These are phyloP conservation scores for Pitta sordida DNA, from an alignment of 2,113 vertebrate species.

Conservation along the genomic window DNA sequence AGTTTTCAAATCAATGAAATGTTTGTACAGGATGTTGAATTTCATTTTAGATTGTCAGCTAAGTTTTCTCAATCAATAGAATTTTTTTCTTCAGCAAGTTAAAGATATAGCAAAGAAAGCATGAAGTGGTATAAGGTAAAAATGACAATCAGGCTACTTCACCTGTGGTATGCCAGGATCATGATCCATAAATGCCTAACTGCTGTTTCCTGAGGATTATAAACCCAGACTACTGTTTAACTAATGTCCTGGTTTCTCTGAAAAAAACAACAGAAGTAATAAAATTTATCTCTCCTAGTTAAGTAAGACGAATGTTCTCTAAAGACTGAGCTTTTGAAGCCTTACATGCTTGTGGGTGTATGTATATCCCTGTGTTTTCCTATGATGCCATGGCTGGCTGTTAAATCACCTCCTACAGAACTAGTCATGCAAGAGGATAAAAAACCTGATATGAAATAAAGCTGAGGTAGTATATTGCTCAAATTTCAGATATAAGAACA, in stretches of 20 bases:
- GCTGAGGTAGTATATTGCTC: not conserved
- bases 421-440: not conserved
- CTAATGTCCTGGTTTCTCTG: not conserved
- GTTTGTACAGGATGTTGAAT: not conserved
- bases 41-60: not conserved
- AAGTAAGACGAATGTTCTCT: not conserved
- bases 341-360: not conserved
- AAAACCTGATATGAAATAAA: not conserved
- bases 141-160: not conserved
- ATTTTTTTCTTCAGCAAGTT: not conserved
- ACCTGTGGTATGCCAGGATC: not conserved
- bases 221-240: not conserved
- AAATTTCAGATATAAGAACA: not conserved
- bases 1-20: not conserved
- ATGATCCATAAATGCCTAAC: not conserved
- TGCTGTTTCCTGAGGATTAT: not conserved
- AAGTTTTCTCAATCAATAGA: not conserved
- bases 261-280: not conserved
- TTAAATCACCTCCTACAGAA: not conserved
- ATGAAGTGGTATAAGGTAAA: not conserved
- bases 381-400: not conserved
- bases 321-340: not conserved
- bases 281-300: not conserved
- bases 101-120: not conserved
- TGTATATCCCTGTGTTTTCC: not conserved